Evolutionary conservation across 2,888 invertebrate genomes (phyloP), one percentile per base, ranked within the genome.

Genomic region (Deilephila elpenor): DNA sequence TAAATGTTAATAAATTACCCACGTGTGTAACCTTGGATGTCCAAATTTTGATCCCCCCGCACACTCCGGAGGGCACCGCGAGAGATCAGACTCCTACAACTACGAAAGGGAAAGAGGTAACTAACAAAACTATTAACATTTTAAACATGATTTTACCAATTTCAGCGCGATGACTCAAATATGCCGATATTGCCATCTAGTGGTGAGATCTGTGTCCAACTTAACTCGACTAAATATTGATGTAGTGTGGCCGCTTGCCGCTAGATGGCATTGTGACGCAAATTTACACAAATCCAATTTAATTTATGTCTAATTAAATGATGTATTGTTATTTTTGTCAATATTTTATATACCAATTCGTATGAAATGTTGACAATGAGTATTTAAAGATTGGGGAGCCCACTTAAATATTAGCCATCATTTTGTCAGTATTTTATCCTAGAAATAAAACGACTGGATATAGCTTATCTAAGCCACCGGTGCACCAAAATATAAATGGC

Each of bases 61-160:
- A 77, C 89, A 91, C 83, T 80, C 93, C 80, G 92, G 90, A 85
- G 91, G 89, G 73, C 93, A 90, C 75, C 93, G 94, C 60, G 94
- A 94, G 87, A 89, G 93, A 71, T 88, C 93, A 37, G 94, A 94
- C 87, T 93, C 96, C 87, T 96, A 96, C 93, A 94, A 95, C 91
- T 96, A 96, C 93, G 97, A 97, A 90, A 90, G 95, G 78, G 96
- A 97, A 87, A 95, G 97, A 96, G 97, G 97, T 96, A 96, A 96
- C 83, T 83, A 83, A 84, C 76, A 73, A 44, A 14, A 64, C 64
- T 25, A 29, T 75, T 70, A 59, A 75, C 59, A 59, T 25, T 64
- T 37, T 11, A 34, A 64, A 64, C 73, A 75, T 64, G 74, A 29
- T 71, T 72, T 71, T 62, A 59, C 56, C 72, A 25, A 67, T 67